phyloP scores from a whole-genome alignment of 2,113 vertebrate genomes.

The Apteryx mantelli region DNA sequence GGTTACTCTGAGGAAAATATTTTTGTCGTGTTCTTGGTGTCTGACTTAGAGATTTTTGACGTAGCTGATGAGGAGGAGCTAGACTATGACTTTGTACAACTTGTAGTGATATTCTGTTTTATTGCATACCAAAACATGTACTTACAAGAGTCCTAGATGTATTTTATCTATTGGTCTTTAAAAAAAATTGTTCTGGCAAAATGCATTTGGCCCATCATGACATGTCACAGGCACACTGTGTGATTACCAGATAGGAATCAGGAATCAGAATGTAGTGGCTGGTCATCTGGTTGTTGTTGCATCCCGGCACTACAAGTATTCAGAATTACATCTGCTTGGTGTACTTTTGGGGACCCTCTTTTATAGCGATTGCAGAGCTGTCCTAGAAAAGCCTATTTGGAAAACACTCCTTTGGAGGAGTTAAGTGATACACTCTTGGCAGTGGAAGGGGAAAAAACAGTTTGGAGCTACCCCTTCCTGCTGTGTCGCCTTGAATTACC shows the following conservation, averaged over 20 bases:
- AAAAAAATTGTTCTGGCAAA: conserved; percentile 20
- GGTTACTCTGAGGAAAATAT: neutral
- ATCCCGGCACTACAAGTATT: neutral
- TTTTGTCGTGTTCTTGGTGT: neutral
- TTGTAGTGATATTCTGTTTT: neutral
- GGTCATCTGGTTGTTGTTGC: neutral
- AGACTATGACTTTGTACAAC: neutral
- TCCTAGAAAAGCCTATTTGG: neutral
- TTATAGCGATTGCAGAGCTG: neutral
- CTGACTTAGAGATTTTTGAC: neutral
- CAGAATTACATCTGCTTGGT: neutral
- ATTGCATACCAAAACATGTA: neutral
- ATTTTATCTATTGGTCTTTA: neutral
- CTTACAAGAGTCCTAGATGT: neutral
- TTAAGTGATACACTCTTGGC: neutral
- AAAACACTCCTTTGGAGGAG: neutral
- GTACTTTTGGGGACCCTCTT: neutral
- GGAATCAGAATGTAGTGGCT: neutral
- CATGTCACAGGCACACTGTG: neutral
- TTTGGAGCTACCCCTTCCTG: neutral
- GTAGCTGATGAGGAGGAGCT: neutral
- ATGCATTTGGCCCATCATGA: neutral
- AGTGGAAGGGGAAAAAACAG: neutral
- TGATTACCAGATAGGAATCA: neutral
- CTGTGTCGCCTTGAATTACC: neutral